Evolutionary conservation across 2,888 invertebrate species (phyloP).

Genomic region (Scaptodrosophila latifasciaeformis): DNA sequence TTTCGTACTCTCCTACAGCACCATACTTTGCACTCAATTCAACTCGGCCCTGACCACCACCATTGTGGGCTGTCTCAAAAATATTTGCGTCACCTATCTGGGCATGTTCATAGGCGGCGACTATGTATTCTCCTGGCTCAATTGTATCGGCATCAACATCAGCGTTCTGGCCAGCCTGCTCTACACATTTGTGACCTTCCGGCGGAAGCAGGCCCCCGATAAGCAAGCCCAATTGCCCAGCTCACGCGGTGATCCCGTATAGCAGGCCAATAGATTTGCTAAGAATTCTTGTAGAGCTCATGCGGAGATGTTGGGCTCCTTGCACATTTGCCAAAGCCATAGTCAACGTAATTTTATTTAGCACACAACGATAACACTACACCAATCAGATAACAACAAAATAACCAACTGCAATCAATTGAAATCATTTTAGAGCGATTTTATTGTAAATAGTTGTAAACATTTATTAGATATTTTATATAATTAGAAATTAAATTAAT

Average conservation of each 20-base stretch:
- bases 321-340: constrained; percentile 53
- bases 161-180: constrained; percentile 91
- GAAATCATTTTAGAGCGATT: too few species aligned
- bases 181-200: constrained; percentile 91
- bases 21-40: constrained; percentile 94
- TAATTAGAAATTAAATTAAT: constrained; percentile 31
- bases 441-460: too few species aligned
- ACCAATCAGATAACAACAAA: too few species aligned
- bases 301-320: too few species aligned
- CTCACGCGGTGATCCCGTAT: constrained; percentile 63
- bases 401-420: too few species aligned
- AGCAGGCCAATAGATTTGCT: constrained; percentile 30
- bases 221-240: constrained; percentile 69
- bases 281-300: constrained; percentile 12
- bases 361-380: not conserved
- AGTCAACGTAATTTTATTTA: too few species aligned
- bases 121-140: constrained; percentile 94
- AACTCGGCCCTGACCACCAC: constrained; percentile 99
- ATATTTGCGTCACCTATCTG: constrained; percentile 96
- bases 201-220: constrained; percentile 73
- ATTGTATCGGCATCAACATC: constrained; percentile 97
- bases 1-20: constrained; percentile 94
- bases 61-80: constrained; percentile 98
- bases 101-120: constrained; percentile 99
- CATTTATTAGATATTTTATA: constrained; percentile 33